Percentiles rank a stretch among this genome's conserved stretches.
phyloP scores from a whole-genome alignment of 2,888 invertebrate species.

The Rotaria sp. region DNA sequence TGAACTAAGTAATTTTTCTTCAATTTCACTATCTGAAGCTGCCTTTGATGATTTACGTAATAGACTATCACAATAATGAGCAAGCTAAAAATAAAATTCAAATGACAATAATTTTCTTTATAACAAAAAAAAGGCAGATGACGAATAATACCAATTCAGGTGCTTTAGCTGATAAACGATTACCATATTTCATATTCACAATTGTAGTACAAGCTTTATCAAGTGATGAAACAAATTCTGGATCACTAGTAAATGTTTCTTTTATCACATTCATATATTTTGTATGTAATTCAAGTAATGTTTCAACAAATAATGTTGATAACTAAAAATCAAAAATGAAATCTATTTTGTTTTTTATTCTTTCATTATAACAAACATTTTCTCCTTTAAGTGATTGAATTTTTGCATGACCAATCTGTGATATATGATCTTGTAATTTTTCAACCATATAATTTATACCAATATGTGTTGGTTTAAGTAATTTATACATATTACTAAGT shows the following conservation, averaged over 20 bases:
- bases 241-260: slow-evolving; percentile 80
- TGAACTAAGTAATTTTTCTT: slow-evolving; percentile 73
- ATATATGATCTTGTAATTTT: slow-evolving; percentile 67
- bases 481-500: slow-evolving; percentile 78
- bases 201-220: slow-evolving; percentile 73
- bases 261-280: slow-evolving; percentile 79
- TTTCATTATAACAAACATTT: slow-evolving; percentile 60
- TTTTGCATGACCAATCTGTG: slow-evolving; percentile 65
- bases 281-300: slow-evolving; percentile 76
- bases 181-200: slow-evolving; percentile 70
- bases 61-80: slow-evolving; percentile 79
- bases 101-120: too few relatives aligned
- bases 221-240: slow-evolving; percentile 72
- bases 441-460: slow-evolving; percentile 66
- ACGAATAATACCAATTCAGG: slow-evolving; percentile 74
- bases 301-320: slow-evolving; percentile 76
- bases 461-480: slow-evolving; percentile 74
- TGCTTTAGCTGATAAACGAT: slow-evolving; percentile 68
- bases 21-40: slow-evolving; percentile 70
- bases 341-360: background rate
- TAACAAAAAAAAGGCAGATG: too few relatives aligned
- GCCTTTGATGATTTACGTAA: slow-evolving; percentile 77
- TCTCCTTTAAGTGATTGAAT: slow-evolving; percentile 67
- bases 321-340: slow-evolving; percentile 48
- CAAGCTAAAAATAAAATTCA: slow-evolving; percentile 48